Evolutionary conservation across 2,797 vertebrate species (phyloP), one percentile per base, ranked within the genome.

Genomic region (Spea hammondii): DNA sequence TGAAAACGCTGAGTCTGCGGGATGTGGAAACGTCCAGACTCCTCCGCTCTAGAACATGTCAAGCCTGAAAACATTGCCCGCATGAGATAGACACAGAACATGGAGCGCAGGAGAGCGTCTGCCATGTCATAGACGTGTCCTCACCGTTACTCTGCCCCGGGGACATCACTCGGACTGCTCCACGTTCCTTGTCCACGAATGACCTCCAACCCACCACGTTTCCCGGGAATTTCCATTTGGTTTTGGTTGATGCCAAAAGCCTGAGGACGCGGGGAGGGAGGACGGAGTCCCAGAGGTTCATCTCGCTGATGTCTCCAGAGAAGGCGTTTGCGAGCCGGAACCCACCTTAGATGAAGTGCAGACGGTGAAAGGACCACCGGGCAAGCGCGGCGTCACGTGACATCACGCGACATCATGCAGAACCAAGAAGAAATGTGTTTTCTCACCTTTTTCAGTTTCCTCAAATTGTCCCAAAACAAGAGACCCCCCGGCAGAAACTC

Each of bases 281-380:
- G 45, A 69, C 79, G 14, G 1, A 8, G 65, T 82, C 83, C 83
- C 83, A 83, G 48, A 83, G 8, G 6, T 82, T 83, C 50, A 82
- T 54, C 17, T 82, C 83, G 49, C 79, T 79, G 50, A 84, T 59
- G 6, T 82, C 79, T 0, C 83, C 83, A 5, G 5, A 6, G 1
- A 62, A 79, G 45, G 72, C 72, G 11, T 12, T 62, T 53, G 64
- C 49, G 53, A 51, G 51, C 65, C 53, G 48, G 0, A 66, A 50
- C 4, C 50, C 53, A 12, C 69, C 69, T 71, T 53, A 53, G 6
- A 32, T 32, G 32, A 32, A 32, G 32, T 32, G 32, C 32, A 32
- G 32, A 32, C 32, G 32, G 32, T 32, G 32, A 32, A 32, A 32
- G 32, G 32, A 32, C 32, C 32, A 32, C 32, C 32, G 32, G 6